phyloP scores from a whole-genome alignment of 2,888 invertebrate species.

The Nowickia ferox region DNA sequence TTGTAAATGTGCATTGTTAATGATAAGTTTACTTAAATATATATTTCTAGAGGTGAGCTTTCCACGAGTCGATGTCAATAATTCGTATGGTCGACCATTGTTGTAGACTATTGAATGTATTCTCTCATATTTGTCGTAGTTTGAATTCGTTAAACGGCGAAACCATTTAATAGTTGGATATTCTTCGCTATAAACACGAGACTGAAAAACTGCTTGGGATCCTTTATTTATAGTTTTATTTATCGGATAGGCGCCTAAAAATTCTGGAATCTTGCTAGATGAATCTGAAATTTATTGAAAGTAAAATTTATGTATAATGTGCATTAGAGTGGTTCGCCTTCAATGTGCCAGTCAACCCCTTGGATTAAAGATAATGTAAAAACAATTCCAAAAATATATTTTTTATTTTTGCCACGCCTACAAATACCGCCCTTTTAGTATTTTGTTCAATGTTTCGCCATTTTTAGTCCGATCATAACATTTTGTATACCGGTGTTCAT shows the following conservation, averaged over 20 bases:
- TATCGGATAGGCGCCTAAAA: slow-evolving; percentile 79
- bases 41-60: slow-evolving; percentile 79
- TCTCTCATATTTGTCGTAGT: slow-evolving; percentile 74
- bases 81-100: slow-evolving; percentile 80
- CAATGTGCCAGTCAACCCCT: too few relatives aligned
- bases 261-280: slow-evolving; percentile 78
- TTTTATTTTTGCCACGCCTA: too few relatives aligned
- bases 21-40: slow-evolving; percentile 81
- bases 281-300: slow-evolving; percentile 74
- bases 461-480: too few relatives aligned
- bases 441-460: too few relatives aligned
- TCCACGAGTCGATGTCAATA: slow-evolving; percentile 78
- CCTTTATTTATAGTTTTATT: slow-evolving; percentile 77
- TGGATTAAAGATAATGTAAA: too few relatives aligned
- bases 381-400: too few relatives aligned
- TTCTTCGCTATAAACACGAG: slow-evolving; percentile 81
- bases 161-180: slow-evolving; percentile 82
- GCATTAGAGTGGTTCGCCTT: too few relatives aligned
- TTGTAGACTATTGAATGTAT: slow-evolving; percentile 77
- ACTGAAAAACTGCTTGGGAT: slow-evolving; percentile 80
- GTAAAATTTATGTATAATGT: slow-evolving; percentile 6
- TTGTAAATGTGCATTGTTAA: slow-evolving; percentile 77
- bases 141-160: slow-evolving; percentile 73
- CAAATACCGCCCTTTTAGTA: too few relatives aligned
- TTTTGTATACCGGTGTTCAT: too few relatives aligned